A percentile compares a stretch with the other conserved stretches of the same genome.
Conservation (phyloP, 2,797 vertebrate species). For the Cephalopachus bancanus region DNA sequence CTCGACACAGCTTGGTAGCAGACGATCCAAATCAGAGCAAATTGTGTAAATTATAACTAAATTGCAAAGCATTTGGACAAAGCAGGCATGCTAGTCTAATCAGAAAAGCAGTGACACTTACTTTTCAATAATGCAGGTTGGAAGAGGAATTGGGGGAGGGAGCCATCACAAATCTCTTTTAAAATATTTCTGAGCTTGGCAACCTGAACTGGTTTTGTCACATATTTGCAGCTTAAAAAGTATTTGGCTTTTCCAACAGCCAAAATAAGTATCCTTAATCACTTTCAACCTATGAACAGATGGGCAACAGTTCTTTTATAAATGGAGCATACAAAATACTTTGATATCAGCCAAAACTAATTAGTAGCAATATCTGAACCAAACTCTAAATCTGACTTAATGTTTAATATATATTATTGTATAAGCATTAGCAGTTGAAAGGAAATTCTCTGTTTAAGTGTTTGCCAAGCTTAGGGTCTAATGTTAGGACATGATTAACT, state of each 20-base stretch:
- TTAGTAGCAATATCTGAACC: constrained; percentile 89
- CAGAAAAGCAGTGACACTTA: constrained; percentile 78
- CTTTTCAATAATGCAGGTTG: constrained; percentile 74
- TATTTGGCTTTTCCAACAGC: constrained; percentile 89
- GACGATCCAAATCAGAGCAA: constrained; percentile 78
- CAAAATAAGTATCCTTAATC: constrained; percentile 91
- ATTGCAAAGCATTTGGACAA: constrained; percentile 80
- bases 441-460: constrained; percentile 82
- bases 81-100: constrained; percentile 70
- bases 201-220: constrained; percentile 87
- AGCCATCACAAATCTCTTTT: constrained; percentile 78
- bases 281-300: constrained; percentile 92
- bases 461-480: constrained; percentile 67
- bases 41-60: constrained; percentile 79
- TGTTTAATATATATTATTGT: constrained; percentile 86
- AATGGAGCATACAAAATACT: constrained; percentile 90
- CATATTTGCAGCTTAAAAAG: constrained; percentile 89
- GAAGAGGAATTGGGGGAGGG: constrained; percentile 71
- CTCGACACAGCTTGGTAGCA: constrained; percentile 77
- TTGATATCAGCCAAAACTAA: constrained; percentile 90
- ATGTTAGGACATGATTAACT: constrained; percentile 74
- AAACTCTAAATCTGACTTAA: constrained; percentile 86
- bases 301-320: constrained; percentile 90
- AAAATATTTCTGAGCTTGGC: constrained; percentile 89
- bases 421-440: constrained; percentile 81